These are phyloP conservation scores for Pelagia noctiluca DNA, from an alignment of 30 jellyfish, hydroid and myxozoan species.

Conservation along the genomic window DNA sequence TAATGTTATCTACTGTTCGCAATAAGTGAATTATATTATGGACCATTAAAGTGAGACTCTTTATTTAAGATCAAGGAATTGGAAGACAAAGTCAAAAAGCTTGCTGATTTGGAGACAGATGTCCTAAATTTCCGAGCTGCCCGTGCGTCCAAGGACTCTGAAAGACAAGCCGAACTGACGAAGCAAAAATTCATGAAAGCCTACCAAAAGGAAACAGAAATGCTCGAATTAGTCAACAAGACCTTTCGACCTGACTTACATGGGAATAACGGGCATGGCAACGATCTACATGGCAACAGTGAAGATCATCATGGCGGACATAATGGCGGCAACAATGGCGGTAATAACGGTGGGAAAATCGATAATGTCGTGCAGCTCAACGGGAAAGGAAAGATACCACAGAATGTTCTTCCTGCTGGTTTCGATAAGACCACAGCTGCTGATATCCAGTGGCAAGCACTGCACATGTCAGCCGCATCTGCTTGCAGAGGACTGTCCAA, in stretches of 20 bases:
- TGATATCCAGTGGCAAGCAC: conserved; percentile 86
- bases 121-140: background rate
- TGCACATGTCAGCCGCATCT: conserved; percentile 83
- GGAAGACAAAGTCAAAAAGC: background rate
- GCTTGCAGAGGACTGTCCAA: conserved; percentile 70
- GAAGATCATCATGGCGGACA: no score
- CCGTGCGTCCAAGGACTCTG: background rate
- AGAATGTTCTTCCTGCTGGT: conserved; percentile 76
- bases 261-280: conserved; percentile 5
- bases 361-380: conserved; percentile 71
- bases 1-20: no score
- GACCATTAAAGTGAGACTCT: no score
- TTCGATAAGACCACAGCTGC: conserved; percentile 66
- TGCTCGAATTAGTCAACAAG: background rate
- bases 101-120: background rate
- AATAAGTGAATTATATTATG: no score
- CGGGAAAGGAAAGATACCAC: conserved; percentile 68
- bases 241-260: conserved; percentile 11
- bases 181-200: conserved; percentile 36
- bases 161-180: background rate
- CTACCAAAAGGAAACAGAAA: conserved; percentile 37
- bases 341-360: conserved; percentile 59
- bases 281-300: background rate
- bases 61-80: background rate
- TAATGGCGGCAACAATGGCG: no score